Evolutionary conservation across 1,140 invertebrate genomes (phyloP).

Genomic region (Conus betulinus): DNA sequence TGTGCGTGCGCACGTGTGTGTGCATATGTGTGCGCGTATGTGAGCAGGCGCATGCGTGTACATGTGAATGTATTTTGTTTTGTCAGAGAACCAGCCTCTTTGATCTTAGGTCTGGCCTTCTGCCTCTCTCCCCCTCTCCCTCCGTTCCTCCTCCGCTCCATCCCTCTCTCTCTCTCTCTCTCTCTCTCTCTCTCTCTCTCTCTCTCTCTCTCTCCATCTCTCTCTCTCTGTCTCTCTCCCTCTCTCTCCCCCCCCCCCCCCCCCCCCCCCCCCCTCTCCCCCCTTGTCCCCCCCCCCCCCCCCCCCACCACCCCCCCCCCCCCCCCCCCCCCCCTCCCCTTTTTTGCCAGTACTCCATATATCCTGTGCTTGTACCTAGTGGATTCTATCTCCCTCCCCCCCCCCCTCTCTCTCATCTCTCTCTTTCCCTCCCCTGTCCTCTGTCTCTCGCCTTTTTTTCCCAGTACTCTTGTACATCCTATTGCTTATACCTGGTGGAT

Average conservation of each 20-base stretch:
- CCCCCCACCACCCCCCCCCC: too few species aligned
- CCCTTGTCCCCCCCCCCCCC: too few species aligned
- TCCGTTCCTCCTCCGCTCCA: background rate
- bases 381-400: background rate
- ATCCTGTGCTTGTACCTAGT: too few species aligned
- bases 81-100: background rate
- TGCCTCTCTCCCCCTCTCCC: conserved; percentile 6
- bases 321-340: too few species aligned
- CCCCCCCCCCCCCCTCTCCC: background rate
- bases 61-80: background rate
- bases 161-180: conserved; percentile 12
- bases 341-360: too few species aligned
- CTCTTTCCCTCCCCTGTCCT: background rate
- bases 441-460: background rate
- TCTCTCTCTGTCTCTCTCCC: too few species aligned
- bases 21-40: background rate
- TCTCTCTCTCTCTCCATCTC: background rate
- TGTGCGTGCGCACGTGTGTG: background rate
- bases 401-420: background rate
- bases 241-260: background rate
- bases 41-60: background rate
- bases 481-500: background rate
- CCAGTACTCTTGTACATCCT: background rate
- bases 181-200: conserved; percentile 10
- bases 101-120: background rate